Conservation (phyloP, 2,888 invertebrate genomes). For the Aproaerema taeniolella region DNA sequence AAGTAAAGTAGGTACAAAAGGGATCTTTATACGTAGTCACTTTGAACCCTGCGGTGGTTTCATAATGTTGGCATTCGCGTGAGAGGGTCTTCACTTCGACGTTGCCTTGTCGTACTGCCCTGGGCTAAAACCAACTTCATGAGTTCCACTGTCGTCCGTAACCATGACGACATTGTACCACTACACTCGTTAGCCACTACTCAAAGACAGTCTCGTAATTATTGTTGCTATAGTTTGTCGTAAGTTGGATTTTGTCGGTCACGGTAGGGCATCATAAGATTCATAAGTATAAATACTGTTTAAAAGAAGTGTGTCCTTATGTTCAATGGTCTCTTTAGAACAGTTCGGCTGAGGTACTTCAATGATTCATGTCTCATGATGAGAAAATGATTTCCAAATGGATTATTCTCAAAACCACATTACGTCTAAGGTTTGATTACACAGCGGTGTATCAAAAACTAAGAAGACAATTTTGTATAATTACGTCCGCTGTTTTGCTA, state of each 20-base stretch:
- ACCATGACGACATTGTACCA: slow-evolving; percentile 12
- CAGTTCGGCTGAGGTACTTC: too few relatives aligned
- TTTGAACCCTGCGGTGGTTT: slow-evolving; percentile 40
- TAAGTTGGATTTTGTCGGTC: too few relatives aligned
- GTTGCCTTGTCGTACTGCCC: slow-evolving; percentile 34
- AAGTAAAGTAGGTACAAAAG: too few relatives aligned
- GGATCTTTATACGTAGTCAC: slow-evolving; percentile 26
- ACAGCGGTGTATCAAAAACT: slow-evolving; percentile 21
- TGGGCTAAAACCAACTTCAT: slow-evolving; percentile 34
- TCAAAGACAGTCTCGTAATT: too few relatives aligned
- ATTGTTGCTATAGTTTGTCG: too few relatives aligned
- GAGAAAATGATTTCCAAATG: slow-evolving; percentile 16
- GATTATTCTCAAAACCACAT: slow-evolving; percentile 22
- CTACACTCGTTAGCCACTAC: slow-evolving; percentile 8
- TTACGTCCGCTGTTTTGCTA: slow-evolving; percentile 38
- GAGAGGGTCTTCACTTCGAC: slow-evolving; percentile 40
- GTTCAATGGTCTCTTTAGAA: too few relatives aligned
- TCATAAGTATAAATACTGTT: too few relatives aligned
- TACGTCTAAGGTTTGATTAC: slow-evolving; percentile 22
- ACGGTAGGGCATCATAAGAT: too few relatives aligned
- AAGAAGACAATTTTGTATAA: slow-evolving; percentile 36
- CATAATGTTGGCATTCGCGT: slow-evolving; percentile 56
- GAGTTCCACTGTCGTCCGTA: slow-evolving; percentile 24
- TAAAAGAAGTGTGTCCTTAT: too few relatives aligned
- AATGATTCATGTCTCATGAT: slow-evolving; percentile 14